Percentiles rank a stretch among this genome's conserved stretches.
These are phyloP conservation scores for Suillia variegata DNA, from an alignment of 2,888 invertebrate genomes.

Conservation along the genomic window DNA sequence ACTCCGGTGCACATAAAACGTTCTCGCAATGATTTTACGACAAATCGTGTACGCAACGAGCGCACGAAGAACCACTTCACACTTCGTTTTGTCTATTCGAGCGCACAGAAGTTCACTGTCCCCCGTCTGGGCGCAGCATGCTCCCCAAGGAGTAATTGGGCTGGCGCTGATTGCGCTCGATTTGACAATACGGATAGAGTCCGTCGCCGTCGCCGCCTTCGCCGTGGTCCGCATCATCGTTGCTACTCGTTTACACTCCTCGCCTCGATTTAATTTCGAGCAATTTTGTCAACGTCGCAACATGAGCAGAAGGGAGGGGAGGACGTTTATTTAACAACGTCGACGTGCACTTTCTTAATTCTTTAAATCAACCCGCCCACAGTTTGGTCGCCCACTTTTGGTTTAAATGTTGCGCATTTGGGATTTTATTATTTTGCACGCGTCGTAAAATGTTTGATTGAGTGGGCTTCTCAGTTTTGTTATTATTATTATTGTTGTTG, in stretches of 20 bases:
- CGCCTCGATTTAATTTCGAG: constrained; percentile 19
- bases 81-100: no score
- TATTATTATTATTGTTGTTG: not conserved
- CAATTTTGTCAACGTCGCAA: constrained; percentile 15
- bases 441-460: constrained; percentile 24
- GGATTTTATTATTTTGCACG: constrained; percentile 18
- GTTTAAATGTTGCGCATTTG: not conserved
- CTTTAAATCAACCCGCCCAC: not conserved
- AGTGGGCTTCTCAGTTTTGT: constrained; percentile 6
- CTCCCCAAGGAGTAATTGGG: constrained; percentile 18
- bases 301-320: no score
- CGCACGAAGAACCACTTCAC: no score
- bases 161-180: not conserved
- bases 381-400: not conserved
- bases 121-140: no score
- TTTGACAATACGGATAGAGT: not conserved
- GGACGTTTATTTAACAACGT: constrained; percentile 18
- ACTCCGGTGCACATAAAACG: not conserved
- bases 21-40: no score
- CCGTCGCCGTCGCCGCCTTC: no score
- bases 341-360: constrained; percentile 8
- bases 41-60: no score
- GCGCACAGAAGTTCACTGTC: not conserved
- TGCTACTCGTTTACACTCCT: constrained; percentile 10
- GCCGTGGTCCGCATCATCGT: not conserved